Conservation (phyloP, 2,113 vertebrate species). For the Lophochroa leadbeateri region DNA sequence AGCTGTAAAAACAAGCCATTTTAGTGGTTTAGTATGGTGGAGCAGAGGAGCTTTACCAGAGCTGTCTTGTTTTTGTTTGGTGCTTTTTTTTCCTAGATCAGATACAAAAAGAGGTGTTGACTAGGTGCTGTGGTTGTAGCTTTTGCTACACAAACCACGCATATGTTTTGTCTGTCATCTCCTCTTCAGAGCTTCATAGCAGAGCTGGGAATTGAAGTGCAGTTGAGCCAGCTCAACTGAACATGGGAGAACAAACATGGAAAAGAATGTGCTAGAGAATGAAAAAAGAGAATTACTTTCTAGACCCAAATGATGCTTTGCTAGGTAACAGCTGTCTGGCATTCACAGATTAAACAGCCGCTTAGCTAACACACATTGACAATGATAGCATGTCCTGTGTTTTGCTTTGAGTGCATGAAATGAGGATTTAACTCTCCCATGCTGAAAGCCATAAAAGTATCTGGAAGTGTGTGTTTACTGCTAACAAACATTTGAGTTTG, state of each 20-base stretch:
- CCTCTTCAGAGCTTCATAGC: not conserved
- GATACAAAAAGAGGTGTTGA: not conserved
- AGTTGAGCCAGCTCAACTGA: not conserved
- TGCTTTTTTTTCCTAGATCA: not conserved
- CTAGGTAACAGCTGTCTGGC: constrained; percentile 58
- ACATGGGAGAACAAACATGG: constrained; percentile 47
- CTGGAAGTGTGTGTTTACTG: not conserved
- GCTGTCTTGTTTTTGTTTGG: not conserved
- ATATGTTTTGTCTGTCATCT: not conserved
- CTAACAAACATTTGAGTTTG: not conserved
- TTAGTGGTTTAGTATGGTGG: not conserved
- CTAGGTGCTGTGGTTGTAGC: not conserved
- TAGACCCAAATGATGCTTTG: constrained; percentile 28
- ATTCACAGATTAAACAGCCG: constrained; percentile 1
- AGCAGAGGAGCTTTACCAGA: not conserved
- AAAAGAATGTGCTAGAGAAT: constrained; percentile 48
- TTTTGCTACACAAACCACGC: not conserved
- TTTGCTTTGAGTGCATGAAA: constrained; percentile 18
- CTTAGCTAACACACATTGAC: constrained; percentile 8
- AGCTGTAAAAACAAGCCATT: not conserved
- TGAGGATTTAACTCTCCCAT: constrained; percentile 9
- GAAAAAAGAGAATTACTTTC: constrained; percentile 18
- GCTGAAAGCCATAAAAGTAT: not conserved
- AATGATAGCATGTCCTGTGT: not conserved
- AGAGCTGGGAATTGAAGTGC: not conserved